Base-by-base conservation (phyloP, 2,888 invertebrate species). In the Macrophya annulata region DNA sequence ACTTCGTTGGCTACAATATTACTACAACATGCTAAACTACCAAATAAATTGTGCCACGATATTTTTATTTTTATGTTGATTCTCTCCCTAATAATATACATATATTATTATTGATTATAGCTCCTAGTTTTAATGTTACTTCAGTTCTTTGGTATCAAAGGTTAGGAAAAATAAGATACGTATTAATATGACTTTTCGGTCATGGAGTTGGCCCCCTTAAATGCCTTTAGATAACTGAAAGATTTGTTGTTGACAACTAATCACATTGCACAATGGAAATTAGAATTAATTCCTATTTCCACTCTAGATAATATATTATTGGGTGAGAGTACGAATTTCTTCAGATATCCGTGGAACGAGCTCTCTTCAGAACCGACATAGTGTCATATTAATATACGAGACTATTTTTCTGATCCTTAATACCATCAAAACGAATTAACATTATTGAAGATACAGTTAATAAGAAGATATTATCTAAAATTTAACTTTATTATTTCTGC, bases 181-280 rank as follows among this genome's bases (percentile, higher is more conserved):
- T 55, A 55, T 8, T 55, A n/a, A 2, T 55, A 55, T n/a, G 55
- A n/a, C 55, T 55, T n/a, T 55, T 55, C n/a, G 55, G n/a, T n/a
- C 55, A 55, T 55, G n/a, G n/a, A 55, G 55, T 17, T 4, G 15
- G 51, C 51, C 51, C 51, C 51, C 17, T 51, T 6, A 51, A 17
- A 55, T n/a, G n/a, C 51, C 51, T 51, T 51, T 6, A 51, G 51
- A 55, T 55, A 55, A 55, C 55, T 55, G n/a, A 55, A n/a, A 55
- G n/a, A 55, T 55, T 55, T 55, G 55, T 55, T 55, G n/a, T n/a
- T 55, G 8, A 55, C 55, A 55, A 55, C 55, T 55, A 55, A 55
- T 55, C 55, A 55, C n/a, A 6, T 55, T 55, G n/a, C 55, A 55
- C 3, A 55, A 55, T 55, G 1, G n/a, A 55, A n/a, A 55, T 55